These are phyloP conservation scores for Muraenolepis orangiensis DNA, from an alignment of 2,797 vertebrate genomes.

Conservation along the genomic window DNA sequence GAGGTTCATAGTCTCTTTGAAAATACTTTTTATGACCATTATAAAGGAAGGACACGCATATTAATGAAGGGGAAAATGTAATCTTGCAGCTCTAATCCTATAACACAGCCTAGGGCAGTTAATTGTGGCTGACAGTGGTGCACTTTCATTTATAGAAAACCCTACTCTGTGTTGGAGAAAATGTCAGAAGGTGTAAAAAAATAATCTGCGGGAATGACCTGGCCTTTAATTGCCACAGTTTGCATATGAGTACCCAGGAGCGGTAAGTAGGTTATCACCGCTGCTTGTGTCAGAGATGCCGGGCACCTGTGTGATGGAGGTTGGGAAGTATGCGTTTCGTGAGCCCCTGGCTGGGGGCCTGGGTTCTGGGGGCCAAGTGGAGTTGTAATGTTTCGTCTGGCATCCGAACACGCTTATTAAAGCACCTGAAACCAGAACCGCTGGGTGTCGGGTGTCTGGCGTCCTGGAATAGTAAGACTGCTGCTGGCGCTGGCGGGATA, in stretches of 20 bases:
- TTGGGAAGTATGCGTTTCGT: not conserved
- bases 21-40: slow-evolving; percentile 16
- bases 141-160: not conserved
- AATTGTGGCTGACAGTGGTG: not conserved
- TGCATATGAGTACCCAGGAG: not conserved
- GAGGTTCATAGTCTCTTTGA: slow-evolving; percentile 3
- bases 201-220: not conserved
- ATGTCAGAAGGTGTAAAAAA: not conserved
- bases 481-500: slow-evolving; percentile 61
- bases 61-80: slow-evolving; percentile 4
- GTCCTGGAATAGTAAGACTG: slow-evolving; percentile 67
- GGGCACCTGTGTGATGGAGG: not conserved
- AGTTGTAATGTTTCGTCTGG: slow-evolving; percentile 34
- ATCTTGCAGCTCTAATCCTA: not conserved
- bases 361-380: slow-evolving; percentile 8
- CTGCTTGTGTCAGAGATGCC: slow-evolving; percentile 36
- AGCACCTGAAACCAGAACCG: slow-evolving; percentile 64
- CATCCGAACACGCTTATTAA: slow-evolving; percentile 65
- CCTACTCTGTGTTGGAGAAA: not conserved
- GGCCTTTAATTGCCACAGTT: not conserved
- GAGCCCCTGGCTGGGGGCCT: not conserved
- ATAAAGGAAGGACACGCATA: slow-evolving; percentile 17
- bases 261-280: slow-evolving; percentile 38
- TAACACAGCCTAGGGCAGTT: not conserved
- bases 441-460: slow-evolving; percentile 54